Percentiles rank a stretch among this genome's conserved stretches.
phyloP scores from a whole-genome alignment of 2,888 invertebrate genomes.

The Serrognathus titanus region DNA sequence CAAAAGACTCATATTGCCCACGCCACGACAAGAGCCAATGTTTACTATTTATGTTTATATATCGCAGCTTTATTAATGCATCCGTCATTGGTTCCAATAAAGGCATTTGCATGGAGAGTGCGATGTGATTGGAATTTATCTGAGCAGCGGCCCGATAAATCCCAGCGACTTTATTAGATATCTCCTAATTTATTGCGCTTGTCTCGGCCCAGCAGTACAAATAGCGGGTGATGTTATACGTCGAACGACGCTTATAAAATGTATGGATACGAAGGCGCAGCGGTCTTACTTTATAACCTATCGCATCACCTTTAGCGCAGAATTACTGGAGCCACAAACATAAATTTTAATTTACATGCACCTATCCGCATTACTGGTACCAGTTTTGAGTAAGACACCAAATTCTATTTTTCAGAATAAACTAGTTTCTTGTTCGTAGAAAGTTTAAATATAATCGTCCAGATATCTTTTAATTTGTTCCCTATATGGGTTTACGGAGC shows the following conservation, averaged over 20 bases:
- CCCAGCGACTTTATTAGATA: slow-evolving; percentile 52
- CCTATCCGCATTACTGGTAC: neutral
- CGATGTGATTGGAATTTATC: slow-evolving; percentile 46
- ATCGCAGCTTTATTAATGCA: slow-evolving; percentile 28
- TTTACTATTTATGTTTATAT: slow-evolving; percentile 20
- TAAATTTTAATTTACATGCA: neutral
- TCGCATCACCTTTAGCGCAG: neutral
- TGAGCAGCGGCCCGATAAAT: slow-evolving; percentile 48
- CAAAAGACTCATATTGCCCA: slow-evolving; percentile 33
- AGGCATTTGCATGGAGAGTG: slow-evolving; percentile 46
- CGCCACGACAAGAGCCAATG: slow-evolving; percentile 17
- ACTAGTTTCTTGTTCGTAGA: too few species aligned
- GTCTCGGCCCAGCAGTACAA: slow-evolving; percentile 44
- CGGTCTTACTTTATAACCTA: slow-evolving; percentile 2
- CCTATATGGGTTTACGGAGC: too few species aligned
- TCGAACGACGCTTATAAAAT: slow-evolving; percentile 31
- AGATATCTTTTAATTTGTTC: too few species aligned
- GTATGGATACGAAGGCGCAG: slow-evolving; percentile 20
- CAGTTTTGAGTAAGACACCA: too few species aligned
- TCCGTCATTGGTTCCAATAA: slow-evolving; percentile 30
- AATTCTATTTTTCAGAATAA: too few species aligned
- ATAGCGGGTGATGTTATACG: slow-evolving; percentile 39
- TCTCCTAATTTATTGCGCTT: slow-evolving; percentile 50
- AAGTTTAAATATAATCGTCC: too few species aligned
- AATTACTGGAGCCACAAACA: neutral